A percentile compares a stretch with the other conserved stretches of the same genome.
These are phyloP conservation scores for Philhelius pedissequus DNA, from an alignment of 2,888 invertebrate genomes.

Conservation along the genomic window DNA sequence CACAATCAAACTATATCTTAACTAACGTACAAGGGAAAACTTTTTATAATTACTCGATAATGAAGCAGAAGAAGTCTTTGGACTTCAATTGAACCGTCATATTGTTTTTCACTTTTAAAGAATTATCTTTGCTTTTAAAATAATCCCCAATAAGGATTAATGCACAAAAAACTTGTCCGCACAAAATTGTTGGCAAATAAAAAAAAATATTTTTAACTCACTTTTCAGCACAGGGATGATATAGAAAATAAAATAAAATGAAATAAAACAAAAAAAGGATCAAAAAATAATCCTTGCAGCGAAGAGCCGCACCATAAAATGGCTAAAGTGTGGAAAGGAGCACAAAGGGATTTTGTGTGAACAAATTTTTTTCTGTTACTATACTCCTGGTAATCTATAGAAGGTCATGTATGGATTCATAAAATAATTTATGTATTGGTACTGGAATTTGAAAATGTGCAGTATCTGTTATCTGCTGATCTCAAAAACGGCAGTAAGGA, in stretches of 20 bases:
- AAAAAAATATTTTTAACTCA: slow-evolving; percentile 26
- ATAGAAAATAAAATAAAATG: not conserved
- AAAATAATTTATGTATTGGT: no score
- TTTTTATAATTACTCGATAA: slow-evolving; percentile 49
- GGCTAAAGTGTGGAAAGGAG: slow-evolving; percentile 20
- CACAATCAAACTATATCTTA: slow-evolving; percentile 22
- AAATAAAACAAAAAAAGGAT: not conserved
- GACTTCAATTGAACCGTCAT: slow-evolving; percentile 26
- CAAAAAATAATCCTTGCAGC: slow-evolving; percentile 4
- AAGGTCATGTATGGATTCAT: not conserved
- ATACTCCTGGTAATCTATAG: not conserved
- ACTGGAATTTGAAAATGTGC: no score
- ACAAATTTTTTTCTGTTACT: not conserved
- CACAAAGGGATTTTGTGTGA: slow-evolving; percentile 29
- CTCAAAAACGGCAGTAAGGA: no score
- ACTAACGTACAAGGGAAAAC: not conserved
- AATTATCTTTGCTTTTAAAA: not conserved
- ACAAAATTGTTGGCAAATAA: not conserved
- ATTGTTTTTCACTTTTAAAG: not conserved
- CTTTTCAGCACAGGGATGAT: not conserved
- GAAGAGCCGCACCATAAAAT: slow-evolving; percentile 34
- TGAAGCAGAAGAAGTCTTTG: not conserved
- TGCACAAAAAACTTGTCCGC: slow-evolving; percentile 17
- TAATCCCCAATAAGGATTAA: not conserved
- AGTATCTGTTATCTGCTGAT: no score